Evolutionary conservation across 2,888 invertebrate genomes (phyloP).

Genomic region (Xestobium rufovillosum): DNA sequence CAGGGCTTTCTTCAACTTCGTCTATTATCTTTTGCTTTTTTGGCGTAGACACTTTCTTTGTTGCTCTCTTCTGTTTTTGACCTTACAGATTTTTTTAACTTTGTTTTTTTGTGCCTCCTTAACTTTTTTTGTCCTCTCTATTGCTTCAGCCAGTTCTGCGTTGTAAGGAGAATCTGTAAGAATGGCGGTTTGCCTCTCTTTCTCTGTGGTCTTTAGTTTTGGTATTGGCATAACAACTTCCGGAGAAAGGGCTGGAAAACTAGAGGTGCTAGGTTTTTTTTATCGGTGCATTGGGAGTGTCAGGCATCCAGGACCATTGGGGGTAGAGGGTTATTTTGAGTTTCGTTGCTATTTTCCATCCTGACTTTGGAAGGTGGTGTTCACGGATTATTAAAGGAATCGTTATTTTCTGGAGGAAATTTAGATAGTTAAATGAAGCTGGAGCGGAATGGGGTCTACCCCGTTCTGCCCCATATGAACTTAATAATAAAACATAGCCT

Average conservation of each 20-base stretch:
- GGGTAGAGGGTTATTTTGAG: neutral
- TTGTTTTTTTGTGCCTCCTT: neutral
- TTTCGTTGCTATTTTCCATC: constrained; percentile 3
- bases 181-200: too few relatives aligned
- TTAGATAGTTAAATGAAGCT: too few relatives aligned
- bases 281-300: constrained; percentile 3
- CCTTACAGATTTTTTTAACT: neutral
- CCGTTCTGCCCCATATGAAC: too few relatives aligned
- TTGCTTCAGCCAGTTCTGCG: too few relatives aligned
- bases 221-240: constrained; percentile 5
- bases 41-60: too few relatives aligned
- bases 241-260: constrained; percentile 7
- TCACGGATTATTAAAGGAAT: neutral
- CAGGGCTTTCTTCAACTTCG: too few relatives aligned
- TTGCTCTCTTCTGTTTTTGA: constrained; percentile 2
- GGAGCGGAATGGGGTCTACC: too few relatives aligned
- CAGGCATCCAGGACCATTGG: constrained; percentile 2
- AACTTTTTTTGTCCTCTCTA: constrained; percentile 2
- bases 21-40: too few relatives aligned
- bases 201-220: constrained; percentile 2
- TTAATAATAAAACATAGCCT: too few relatives aligned
- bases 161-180: too few relatives aligned
- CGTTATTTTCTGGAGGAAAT: too few relatives aligned
- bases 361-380: constrained; percentile 4
- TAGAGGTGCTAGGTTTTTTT: constrained; percentile 4